Evolutionary conservation across 2,888 invertebrate genomes (phyloP).

Genomic region (Meiosimyza platycephala): DNA sequence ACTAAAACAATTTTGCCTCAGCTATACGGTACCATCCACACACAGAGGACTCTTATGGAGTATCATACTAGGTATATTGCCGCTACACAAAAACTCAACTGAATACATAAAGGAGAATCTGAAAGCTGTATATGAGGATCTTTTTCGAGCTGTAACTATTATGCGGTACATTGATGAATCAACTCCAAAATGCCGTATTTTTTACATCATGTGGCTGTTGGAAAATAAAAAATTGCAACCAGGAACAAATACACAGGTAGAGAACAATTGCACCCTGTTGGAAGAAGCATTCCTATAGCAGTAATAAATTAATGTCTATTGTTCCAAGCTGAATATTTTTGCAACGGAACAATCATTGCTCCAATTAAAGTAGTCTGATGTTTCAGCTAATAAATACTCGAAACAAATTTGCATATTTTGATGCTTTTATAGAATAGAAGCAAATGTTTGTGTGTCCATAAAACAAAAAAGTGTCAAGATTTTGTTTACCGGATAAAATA

Average conservation of each 20-base stretch:
- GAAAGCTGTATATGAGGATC: conserved; percentile 79
- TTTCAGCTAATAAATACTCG: too few species aligned
- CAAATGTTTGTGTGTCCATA: too few species aligned
- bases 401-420: too few species aligned
- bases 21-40: conserved; percentile 85
- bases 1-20: conserved; percentile 84
- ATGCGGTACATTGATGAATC: conserved; percentile 75
- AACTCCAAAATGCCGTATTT: conserved; percentile 75
- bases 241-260: conserved; percentile 68
- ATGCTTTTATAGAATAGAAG: too few species aligned
- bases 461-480: too few species aligned
- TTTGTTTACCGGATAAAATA: too few species aligned
- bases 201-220: conserved; percentile 84
- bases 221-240: conserved; percentile 76
- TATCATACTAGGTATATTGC: conserved; percentile 83
- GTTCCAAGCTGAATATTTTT: too few species aligned
- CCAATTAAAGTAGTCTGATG: too few species aligned
- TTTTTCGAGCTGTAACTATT: conserved; percentile 76
- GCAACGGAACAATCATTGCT: too few species aligned
- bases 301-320: too few species aligned
- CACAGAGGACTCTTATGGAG: conserved; percentile 86
- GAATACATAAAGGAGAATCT: conserved; percentile 81
- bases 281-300: too few species aligned
- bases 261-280: too few species aligned
- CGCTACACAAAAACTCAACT: conserved; percentile 81